These are phyloP conservation scores for Papilio polytes DNA, from an alignment of 1,140 invertebrate genomes.

Conservation along the genomic window DNA sequence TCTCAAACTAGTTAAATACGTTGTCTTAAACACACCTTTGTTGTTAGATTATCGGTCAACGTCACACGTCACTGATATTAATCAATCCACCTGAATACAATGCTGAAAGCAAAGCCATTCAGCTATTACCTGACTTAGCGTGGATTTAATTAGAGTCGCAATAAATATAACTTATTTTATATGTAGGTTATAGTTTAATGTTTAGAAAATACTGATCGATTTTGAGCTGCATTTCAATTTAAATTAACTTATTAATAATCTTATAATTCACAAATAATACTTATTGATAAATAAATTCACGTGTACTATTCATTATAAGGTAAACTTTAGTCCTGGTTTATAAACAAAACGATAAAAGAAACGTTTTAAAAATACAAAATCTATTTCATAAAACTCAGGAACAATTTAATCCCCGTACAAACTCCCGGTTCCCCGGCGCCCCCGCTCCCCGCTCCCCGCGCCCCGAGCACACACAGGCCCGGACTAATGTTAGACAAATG, in stretches of 20 bases:
- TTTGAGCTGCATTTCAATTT: too few species aligned
- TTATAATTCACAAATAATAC: too few species aligned
- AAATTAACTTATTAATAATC: too few species aligned
- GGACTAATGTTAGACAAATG: constrained; percentile 37
- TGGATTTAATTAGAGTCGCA: constrained; percentile 2
- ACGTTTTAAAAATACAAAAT: constrained; percentile 23
- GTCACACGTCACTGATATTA: background rate
- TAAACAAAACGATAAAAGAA: constrained; percentile 5
- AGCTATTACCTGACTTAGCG: background rate
- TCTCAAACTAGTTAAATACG: too few species aligned
- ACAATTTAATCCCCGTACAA: constrained; percentile 36
- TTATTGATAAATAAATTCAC: background rate
- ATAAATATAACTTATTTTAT: background rate
- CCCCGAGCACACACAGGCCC: background rate
- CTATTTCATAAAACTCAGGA: constrained; percentile 28
- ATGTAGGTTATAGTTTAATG: too few species aligned
- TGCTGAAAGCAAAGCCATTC: background rate
- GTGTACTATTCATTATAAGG: background rate
- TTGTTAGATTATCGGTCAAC: background rate
- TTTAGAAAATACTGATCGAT: too few species aligned
- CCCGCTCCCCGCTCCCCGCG: background rate
- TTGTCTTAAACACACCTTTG: background rate
- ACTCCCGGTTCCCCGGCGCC: background rate
- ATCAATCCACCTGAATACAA: background rate
- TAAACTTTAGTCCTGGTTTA: background rate